Conservation (phyloP, 1,140 invertebrate genomes). For the Littorina saxatilis region DNA sequence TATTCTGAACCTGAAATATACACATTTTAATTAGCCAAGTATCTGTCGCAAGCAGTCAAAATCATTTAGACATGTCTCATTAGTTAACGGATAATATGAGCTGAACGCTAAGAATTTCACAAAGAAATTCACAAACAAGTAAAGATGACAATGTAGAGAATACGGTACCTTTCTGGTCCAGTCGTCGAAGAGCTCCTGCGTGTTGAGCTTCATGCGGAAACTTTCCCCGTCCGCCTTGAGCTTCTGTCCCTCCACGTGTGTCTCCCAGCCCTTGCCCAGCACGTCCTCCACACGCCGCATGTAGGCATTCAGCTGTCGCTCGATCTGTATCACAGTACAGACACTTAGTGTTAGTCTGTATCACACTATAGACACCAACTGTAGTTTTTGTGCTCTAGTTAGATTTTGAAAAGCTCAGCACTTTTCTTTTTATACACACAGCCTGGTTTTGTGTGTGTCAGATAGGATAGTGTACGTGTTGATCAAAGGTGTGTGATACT, state of each 20-base stretch:
- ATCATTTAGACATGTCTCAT: too few species aligned
- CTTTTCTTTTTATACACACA: background rate
- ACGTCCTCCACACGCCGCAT: conserved; percentile 98
- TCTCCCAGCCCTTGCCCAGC: conserved; percentile 98
- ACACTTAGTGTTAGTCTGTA: conserved; percentile 75
- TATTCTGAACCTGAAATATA: conserved; percentile 85
- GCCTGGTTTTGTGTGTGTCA: background rate
- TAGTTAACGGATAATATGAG: too few species aligned
- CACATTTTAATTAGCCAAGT: background rate
- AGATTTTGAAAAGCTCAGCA: background rate
- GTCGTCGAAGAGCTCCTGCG: conserved; percentile 97
- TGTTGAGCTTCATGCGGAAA: conserved; percentile 96
- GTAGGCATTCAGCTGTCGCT: conserved; percentile 97
- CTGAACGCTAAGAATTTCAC: too few species aligned
- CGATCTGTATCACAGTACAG: conserved; percentile 81
- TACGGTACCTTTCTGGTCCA: conserved; percentile 84
- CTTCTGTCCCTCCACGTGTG: conserved; percentile 99
- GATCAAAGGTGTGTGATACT: too few species aligned
- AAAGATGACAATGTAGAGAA: too few species aligned
- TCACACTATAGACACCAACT: background rate
- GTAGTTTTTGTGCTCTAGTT: background rate
- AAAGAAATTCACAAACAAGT: too few species aligned
- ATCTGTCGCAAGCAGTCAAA: too few species aligned
- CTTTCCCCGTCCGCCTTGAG: conserved; percentile 98
- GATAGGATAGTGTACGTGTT: too few species aligned